Conservation (phyloP, 2,113 vertebrate species). For the Toxostoma redivivum region DNA sequence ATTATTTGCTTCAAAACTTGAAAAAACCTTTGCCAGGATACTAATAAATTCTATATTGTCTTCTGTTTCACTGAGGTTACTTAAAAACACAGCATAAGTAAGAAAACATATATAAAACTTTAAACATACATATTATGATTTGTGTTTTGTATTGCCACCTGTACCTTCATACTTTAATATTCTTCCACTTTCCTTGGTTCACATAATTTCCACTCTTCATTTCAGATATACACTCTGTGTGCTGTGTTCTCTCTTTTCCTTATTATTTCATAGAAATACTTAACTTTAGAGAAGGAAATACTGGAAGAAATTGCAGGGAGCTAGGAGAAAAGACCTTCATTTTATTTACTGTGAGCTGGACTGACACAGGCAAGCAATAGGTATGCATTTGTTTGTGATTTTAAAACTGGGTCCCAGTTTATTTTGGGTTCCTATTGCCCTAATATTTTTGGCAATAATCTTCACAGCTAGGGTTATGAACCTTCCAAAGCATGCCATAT, state of each 20-base stretch:
- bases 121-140: not conserved
- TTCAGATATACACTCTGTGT: not conserved
- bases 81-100: not conserved
- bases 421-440: not conserved
- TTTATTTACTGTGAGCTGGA: not conserved
- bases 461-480: not conserved
- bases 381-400: not conserved
- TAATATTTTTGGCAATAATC: not conserved
- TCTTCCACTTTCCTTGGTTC: not conserved
- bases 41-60: not conserved
- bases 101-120: not conserved
- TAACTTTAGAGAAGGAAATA: not conserved
- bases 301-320: not conserved
- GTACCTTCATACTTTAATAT: not conserved
- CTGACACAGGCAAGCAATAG: not conserved
- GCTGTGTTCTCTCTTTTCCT: not conserved
- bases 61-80: not conserved
- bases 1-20: not conserved
- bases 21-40: not conserved
- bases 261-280: not conserved
- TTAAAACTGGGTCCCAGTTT: not conserved
- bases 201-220: not conserved
- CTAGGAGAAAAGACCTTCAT: not conserved
- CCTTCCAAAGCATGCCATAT: fast-evolving
- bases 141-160: not conserved